phyloP scores from a whole-genome alignment of 2,113 vertebrate species.

The human (Homo sapiens) region GRCh38 chr14:23000501-23001000 shows the following conservation, averaged over 20 bases:
- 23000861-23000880: conserved; percentile 70
- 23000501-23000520: no score
- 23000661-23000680: no score
- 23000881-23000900: conserved; percentile 69
- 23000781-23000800: conserved; percentile 38
- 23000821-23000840: conserved; percentile 54
- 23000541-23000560: no score
- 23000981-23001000: conserved; percentile 65
- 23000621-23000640: no score
- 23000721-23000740: background rate
- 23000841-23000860: conserved; percentile 61
- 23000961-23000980: conserved; percentile 61
- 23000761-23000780: conserved; percentile 1
- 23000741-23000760: conserved; percentile 23
- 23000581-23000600: no score
- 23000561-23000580: no score
- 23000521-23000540: no score
- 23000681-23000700: no score
- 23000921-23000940: conserved; percentile 37
- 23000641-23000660: no score
- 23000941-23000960: conserved; percentile 51
- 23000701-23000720: no score
- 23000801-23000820: conserved; percentile 63
- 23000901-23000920: conserved; percentile 67
- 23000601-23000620: no score